phyloP scores from a whole-genome alignment of 2,888 invertebrate species.

The Drosophila colorata region DNA sequence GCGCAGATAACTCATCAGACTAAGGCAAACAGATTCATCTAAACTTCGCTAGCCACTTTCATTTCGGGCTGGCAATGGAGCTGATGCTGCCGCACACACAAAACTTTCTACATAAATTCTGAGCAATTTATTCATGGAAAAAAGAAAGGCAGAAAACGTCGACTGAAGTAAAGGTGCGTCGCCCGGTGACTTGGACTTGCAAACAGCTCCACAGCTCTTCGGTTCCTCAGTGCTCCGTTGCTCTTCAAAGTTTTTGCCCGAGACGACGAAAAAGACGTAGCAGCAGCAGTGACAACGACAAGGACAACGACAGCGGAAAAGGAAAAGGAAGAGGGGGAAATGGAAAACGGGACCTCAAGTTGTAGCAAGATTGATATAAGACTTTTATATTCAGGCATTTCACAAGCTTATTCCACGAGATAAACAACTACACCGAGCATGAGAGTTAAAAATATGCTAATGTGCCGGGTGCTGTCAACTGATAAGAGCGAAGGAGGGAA shows the following conservation, averaged over 20 bases:
- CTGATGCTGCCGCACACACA: slow-evolving; percentile 38
- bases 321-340: slow-evolving; percentile 6
- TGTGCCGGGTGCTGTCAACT: slow-evolving; percentile 54
- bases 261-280: slow-evolving; percentile 13
- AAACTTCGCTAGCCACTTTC: slow-evolving; percentile 78
- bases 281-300: slow-evolving; percentile 41
- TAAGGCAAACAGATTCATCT: slow-evolving; percentile 79
- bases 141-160: slow-evolving; percentile 24
- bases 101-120: slow-evolving; percentile 79
- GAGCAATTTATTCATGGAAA: slow-evolving; percentile 78
- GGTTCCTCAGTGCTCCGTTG: slow-evolving; percentile 10
- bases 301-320: slow-evolving; percentile 9
- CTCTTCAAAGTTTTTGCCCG: slow-evolving; percentile 35
- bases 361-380: slow-evolving; percentile 78
- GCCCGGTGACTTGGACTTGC: slow-evolving; percentile 59
- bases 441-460: slow-evolving; percentile 78
- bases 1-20: slow-evolving; percentile 77
- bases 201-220: slow-evolving; percentile 35
- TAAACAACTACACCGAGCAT: slow-evolving; percentile 65
- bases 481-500: slow-evolving; percentile 38
- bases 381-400: slow-evolving; percentile 79
- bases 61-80: slow-evolving; percentile 48
- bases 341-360: slow-evolving; percentile 58
- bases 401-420: slow-evolving; percentile 69
- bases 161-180: slow-evolving; percentile 63